Base-by-base conservation (phyloP, 2,113 vertebrate genomes). In the Embiotoca jacksoni region DNA sequence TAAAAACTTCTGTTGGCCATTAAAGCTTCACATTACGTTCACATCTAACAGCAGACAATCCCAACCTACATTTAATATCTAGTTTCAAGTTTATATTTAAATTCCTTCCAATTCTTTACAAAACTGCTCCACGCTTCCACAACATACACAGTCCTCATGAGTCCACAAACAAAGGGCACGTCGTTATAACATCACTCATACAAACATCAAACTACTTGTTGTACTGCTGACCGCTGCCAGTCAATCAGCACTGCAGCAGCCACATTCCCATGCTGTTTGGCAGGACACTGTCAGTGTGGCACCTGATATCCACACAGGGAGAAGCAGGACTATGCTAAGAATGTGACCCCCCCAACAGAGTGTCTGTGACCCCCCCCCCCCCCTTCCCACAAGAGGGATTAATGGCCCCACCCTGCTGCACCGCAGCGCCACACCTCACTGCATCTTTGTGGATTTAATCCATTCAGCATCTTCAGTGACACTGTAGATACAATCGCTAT, bases 251-350 rank as follows among this genome's bases (percentile, higher is more conserved):
- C 44, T 53, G 2, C 23, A 71, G 46, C 8, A 31, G 0, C n/a
- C 4, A 36, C n/a, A 23, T 66, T 60, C 50, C 16, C 52, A 50
- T 69, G 58, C 8, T 49, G 37, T 14, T 54, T 69, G 61, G 53
- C 68, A 16, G 54, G 53, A 58, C 64, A 41, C 37, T 59, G 54
- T 70, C 65, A 60, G 33, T 67, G n/a, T 72, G 68, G 72, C 52
- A 57, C 58, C 46, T 67, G 57, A 80, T 62, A 69, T 54, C 65
- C 71, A 67, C 77, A 57, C 23, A 73, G 78, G 74, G 63, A 76
- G 58, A 50, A 32, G 32, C 46, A 39, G 46, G 1, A 15, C 36
- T 5, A 60, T 55, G 39, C 7, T 7, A 47, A 52, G 16, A 75
- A 84, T 82, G 44, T 13, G 49, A 55, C 49, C 37, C 50, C 33